A percentile compares a stretch with the other conserved stretches of the same genome.
Evolutionary conservation across 2,888 invertebrate genomes (phyloP).

Genomic region (Rhagium mordax): DNA sequence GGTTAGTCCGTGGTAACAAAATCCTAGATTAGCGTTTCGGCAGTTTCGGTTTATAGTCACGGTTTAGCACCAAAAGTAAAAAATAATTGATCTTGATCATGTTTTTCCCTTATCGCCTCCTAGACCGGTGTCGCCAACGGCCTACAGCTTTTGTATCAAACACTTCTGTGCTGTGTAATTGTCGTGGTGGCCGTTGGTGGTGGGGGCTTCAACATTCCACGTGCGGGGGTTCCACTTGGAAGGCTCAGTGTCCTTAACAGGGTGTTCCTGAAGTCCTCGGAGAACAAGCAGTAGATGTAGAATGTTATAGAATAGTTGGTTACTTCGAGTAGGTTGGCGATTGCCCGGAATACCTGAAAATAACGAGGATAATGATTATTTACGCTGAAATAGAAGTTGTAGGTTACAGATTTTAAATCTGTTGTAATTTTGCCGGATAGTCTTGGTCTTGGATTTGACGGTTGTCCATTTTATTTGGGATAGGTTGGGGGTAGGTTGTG

Average conservation of each 20-base stretch:
- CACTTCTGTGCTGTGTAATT: constrained; percentile 65
- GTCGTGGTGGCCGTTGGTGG: constrained; percentile 67
- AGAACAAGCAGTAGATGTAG: constrained; percentile 85
- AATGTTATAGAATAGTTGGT: constrained; percentile 85
- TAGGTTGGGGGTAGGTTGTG: too few relatives aligned
- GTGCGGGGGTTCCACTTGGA: constrained; percentile 69
- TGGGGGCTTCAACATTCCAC: constrained; percentile 62
- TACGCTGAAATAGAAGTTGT: too few relatives aligned
- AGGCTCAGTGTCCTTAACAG: constrained; percentile 77
- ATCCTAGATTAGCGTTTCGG: not conserved
- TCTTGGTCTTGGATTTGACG: too few relatives aligned
- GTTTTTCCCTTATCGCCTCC: not conserved
- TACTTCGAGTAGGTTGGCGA: constrained; percentile 82
- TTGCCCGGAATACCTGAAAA: constrained; percentile 77
- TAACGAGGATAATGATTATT: not conserved
- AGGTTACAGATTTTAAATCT: too few relatives aligned
- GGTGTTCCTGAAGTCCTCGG: constrained; percentile 83
- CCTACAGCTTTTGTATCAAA: constrained; percentile 64
- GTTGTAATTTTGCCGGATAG: too few relatives aligned
- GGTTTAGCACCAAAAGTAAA: constrained; percentile 31
- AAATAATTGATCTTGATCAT: constrained; percentile 16
- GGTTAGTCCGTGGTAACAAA: not conserved
- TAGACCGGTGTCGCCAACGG: constrained; percentile 36
- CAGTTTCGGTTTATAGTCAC: constrained; percentile 6
- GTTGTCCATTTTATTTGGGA: too few relatives aligned